These are phyloP conservation scores for Platycheirus rosarum DNA, from an alignment of 2,888 invertebrate species.

Conservation along the genomic window DNA sequence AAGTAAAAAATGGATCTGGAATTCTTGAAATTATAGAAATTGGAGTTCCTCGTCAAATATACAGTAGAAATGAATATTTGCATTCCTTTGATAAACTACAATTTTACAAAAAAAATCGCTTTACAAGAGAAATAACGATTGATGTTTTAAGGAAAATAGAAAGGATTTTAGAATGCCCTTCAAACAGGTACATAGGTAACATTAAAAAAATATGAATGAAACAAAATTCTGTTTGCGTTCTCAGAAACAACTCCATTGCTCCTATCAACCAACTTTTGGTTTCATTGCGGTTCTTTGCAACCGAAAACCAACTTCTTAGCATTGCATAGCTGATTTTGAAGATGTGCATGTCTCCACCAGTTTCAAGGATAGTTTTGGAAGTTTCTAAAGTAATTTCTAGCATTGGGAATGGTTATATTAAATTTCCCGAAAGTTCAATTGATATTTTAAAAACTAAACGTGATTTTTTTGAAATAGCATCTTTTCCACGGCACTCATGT, in stretches of 20 bases:
- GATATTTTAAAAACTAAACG: too few relatives aligned
- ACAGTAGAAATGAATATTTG: neutral
- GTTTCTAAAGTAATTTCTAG: too few relatives aligned
- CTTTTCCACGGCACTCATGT: conserved; percentile 1
- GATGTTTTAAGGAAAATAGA: neutral
- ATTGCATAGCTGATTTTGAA: neutral
- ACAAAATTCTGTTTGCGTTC: neutral
- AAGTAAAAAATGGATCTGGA: too few relatives aligned
- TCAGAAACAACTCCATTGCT: too few relatives aligned
- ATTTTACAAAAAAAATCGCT: neutral
- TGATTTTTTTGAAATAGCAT: too few relatives aligned
- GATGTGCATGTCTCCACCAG: neutral
- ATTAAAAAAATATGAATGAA: neutral
- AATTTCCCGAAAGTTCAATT: too few relatives aligned
- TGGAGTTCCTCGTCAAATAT: neutral
- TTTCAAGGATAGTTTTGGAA: neutral
- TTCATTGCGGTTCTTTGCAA: too few relatives aligned
- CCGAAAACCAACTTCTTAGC: neutral
- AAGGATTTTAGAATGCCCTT: neutral
- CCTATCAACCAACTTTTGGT: too few relatives aligned
- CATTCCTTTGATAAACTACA: neutral
- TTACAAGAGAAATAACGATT: neutral
- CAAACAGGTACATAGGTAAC: neutral
- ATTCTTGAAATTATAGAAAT: neutral
- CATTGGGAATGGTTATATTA: too few relatives aligned